Conservation (phyloP, 92 coral and sea anemone genomes). For the Zoanthus sociatus region DNA sequence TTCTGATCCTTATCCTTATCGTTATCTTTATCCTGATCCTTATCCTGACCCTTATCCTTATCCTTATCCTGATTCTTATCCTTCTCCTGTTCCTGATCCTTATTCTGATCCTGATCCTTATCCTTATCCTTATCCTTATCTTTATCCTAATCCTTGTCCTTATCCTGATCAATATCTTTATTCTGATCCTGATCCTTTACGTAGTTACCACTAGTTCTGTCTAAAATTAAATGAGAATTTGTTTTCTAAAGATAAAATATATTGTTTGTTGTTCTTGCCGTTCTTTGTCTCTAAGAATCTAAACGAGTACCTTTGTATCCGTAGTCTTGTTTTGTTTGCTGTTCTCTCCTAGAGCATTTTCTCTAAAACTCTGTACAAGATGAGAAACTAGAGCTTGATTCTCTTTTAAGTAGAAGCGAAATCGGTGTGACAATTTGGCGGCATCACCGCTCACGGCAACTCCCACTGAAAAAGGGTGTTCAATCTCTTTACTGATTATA, state of each 20-base stretch:
- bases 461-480: background rate
- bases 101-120: too few species aligned
- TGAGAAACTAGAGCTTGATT: background rate
- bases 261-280: background rate
- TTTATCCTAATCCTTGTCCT: too few species aligned
- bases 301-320: background rate
- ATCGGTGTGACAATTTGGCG: background rate
- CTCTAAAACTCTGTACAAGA: background rate
- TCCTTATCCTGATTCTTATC: background rate
- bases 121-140: too few species aligned
- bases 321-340: background rate
- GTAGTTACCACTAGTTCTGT: too few species aligned
- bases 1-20: too few species aligned
- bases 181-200: too few species aligned
- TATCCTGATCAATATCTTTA: too few species aligned
- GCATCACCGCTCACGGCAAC: background rate
- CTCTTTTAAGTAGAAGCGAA: background rate
- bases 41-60: too few species aligned
- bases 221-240: too few species aligned
- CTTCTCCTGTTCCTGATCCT: background rate
- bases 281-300: background rate
- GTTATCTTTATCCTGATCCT: background rate
- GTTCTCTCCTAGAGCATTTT: background rate
- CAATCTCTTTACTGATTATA: background rate
- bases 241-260: too few species aligned